Conservation (phyloP, 2,888 invertebrate genomes). For the Cephus pulcher region DNA sequence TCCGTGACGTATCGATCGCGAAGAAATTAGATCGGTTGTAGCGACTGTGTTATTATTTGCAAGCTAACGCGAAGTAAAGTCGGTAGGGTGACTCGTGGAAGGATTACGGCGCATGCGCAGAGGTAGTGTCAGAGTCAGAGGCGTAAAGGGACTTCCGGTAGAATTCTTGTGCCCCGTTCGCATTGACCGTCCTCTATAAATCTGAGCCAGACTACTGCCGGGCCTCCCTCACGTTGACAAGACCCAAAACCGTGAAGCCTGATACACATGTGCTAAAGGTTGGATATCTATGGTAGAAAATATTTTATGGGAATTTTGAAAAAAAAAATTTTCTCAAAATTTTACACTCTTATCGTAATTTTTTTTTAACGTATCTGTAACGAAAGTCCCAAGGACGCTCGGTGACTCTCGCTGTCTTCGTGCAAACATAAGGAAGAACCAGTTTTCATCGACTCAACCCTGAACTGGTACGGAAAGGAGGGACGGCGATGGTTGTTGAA, state of each 20-base stretch:
- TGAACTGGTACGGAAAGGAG: background rate
- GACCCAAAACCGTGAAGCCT: background rate
- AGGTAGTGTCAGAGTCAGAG: conserved; percentile 47
- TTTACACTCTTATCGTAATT: too few relatives aligned
- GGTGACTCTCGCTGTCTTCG: background rate
- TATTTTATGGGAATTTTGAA: background rate
- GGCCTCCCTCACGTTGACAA: background rate
- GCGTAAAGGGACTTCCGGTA: background rate
- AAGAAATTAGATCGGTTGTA: background rate
- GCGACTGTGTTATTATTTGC: too few relatives aligned
- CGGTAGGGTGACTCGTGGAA: background rate
- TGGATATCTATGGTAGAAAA: background rate
- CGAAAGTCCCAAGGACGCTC: background rate
- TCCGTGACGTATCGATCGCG: too few relatives aligned
- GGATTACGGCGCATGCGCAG: conserved; percentile 42
- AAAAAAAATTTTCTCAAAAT: too few relatives aligned
- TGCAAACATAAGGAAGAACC: background rate
- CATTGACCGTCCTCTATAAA: too few relatives aligned
- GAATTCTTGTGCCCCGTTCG: too few relatives aligned
- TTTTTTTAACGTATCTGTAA: too few relatives aligned
- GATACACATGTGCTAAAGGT: background rate
- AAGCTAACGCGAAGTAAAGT: background rate
- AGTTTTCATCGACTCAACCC: background rate
- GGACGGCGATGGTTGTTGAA: background rate
- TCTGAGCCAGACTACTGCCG: too few relatives aligned